A percentile compares a stretch with the other conserved stretches of the same genome.
Evolutionary conservation across 2,888 invertebrate species (phyloP).

Genomic region (Coleophora flavipennella): DNA sequence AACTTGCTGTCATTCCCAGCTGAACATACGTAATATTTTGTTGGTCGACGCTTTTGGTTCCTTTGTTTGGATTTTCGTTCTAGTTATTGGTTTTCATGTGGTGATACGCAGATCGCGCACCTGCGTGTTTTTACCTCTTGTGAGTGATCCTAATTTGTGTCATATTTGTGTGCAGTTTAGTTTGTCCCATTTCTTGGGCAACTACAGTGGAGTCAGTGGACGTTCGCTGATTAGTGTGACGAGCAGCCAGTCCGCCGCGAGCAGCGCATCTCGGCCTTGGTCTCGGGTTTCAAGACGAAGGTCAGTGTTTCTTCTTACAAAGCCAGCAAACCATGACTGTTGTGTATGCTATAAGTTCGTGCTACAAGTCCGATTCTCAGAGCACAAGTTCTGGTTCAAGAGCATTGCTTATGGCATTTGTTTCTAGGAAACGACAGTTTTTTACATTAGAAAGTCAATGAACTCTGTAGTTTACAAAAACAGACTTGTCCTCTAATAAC

Average conservation of each 20-base stretch:
- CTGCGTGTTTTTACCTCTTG: constrained; percentile 23
- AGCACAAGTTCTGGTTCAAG: too few species aligned
- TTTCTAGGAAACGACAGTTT: too few species aligned
- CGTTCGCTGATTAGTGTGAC: constrained; percentile 73
- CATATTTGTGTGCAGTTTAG: constrained; percentile 66
- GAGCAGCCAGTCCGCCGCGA: constrained; percentile 74
- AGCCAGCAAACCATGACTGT: background rate
- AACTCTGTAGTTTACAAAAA: too few species aligned
- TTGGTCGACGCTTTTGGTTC: constrained; percentile 15
- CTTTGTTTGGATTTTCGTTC: constrained; percentile 35
- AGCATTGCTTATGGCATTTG: too few species aligned
- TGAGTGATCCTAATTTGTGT: constrained; percentile 12
- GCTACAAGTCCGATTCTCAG: too few species aligned
- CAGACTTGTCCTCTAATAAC: too few species aligned
- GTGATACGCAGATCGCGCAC: too few species aligned
- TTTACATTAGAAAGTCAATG: too few species aligned
- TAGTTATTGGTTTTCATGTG: constrained; percentile 19
- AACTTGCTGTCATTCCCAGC: constrained; percentile 71
- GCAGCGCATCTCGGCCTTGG: constrained; percentile 77
- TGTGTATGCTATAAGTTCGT: background rate
- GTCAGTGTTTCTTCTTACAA: constrained; percentile 51
- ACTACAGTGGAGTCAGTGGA: constrained; percentile 68
- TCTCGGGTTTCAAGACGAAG: constrained; percentile 77
- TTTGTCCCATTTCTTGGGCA: constrained; percentile 72
- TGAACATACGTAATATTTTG: constrained; percentile 62